Percentiles rank a stretch among this genome's conserved stretches.
These are phyloP conservation scores for Macrotis lagotis DNA, from an alignment of 2,113 vertebrate species.

Conservation along the genomic window DNA sequence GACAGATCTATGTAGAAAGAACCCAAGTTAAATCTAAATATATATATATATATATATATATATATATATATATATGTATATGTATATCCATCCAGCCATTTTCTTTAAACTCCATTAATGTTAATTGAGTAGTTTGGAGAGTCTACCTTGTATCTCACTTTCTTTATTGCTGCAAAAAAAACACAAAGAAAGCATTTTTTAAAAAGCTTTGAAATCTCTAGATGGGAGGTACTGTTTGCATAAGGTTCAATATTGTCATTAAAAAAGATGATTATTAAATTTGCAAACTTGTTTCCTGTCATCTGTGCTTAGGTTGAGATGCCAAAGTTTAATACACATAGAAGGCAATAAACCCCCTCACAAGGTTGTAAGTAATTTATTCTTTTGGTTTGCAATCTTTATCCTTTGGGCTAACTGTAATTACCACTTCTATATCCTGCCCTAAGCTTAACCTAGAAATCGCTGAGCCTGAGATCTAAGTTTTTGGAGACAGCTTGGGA, in stretches of 20 bases:
- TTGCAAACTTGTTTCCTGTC: conserved; percentile 15
- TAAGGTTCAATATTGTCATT: conserved; percentile 2
- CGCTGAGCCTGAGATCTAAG: conserved; percentile 23
- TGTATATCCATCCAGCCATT: conserved; percentile 14
- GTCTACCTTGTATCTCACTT: conserved; percentile 7
- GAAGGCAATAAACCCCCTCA: conserved; percentile 18
- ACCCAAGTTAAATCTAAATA: neutral
- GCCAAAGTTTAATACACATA: conserved; percentile 52
- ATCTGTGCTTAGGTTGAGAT: conserved; percentile 9
- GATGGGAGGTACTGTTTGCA: neutral
- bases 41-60: no score
- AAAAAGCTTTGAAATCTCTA: neutral
- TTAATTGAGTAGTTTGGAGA: neutral
- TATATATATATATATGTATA: no score
- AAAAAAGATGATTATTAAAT: neutral
- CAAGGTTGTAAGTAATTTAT: conserved; percentile 34
- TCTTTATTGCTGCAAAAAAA: conserved; percentile 17
- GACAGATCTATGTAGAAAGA: neutral
- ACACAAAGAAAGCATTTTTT: neutral
- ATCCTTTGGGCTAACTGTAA: conserved; percentile 53
- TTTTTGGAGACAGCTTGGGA: conserved; percentile 31
- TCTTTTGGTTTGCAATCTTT: conserved; percentile 52
- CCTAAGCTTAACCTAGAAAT: conserved; percentile 54
- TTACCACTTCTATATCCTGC: conserved; percentile 16
- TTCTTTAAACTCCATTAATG: neutral